phyloP scores from a whole-genome alignment of 2,797 vertebrate genomes.

The Sternotherus odoratus region DNA sequence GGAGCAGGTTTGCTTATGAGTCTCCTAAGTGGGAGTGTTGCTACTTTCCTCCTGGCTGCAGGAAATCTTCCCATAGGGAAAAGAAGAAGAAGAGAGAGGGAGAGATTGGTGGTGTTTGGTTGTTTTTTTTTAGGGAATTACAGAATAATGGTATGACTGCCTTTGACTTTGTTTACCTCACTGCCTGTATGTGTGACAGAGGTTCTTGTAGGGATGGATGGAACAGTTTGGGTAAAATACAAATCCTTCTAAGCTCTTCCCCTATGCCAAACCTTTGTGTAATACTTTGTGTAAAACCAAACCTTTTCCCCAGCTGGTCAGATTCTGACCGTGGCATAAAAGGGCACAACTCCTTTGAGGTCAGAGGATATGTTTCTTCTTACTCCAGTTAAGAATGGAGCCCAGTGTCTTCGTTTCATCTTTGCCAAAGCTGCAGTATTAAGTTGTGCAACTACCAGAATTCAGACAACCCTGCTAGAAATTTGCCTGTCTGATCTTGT shows the following conservation, averaged over 20 bases:
- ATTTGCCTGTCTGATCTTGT: neutral
- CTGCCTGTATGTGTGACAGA: neutral
- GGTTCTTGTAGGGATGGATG: conserved; percentile 13
- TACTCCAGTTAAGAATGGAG: neutral
- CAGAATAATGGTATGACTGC: neutral
- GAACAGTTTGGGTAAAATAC: neutral
- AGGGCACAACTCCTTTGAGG: neutral
- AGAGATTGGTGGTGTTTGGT: neutral
- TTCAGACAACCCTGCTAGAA: neutral
- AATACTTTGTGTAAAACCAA: neutral
- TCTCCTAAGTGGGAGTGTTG: neutral
- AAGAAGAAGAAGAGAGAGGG: neutral
- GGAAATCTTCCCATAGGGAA: neutral
- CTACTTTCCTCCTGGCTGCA: conserved; percentile 30
- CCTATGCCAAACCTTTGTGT: neutral
- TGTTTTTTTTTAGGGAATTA: conserved; percentile 6
- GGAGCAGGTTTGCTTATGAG: conserved; percentile 24
- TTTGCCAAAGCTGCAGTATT: neutral
- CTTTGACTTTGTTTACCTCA: neutral
- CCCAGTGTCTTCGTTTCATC: neutral
- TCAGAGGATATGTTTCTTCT: neutral
- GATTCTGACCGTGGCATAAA: neutral
- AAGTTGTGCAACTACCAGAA: neutral
- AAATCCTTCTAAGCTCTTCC: neutral
- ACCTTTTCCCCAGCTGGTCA: neutral